phyloP scores from a whole-genome alignment of 2,888 invertebrate species.

The Callyntrura guangdongensis region DNA sequence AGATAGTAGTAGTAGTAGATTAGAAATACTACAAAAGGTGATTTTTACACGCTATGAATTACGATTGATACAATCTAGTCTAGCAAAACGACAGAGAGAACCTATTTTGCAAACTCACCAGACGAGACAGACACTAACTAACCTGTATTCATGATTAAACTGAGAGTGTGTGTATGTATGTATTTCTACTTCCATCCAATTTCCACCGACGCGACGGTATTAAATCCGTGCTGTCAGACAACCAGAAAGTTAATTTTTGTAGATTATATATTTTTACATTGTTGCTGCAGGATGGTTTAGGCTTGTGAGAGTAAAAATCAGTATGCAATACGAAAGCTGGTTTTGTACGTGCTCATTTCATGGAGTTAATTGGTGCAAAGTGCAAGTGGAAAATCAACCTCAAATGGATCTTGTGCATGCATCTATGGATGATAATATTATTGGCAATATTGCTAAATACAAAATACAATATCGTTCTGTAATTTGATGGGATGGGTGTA shows the following conservation, averaged over 20 bases:
- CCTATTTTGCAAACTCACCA: slow-evolving; percentile 31
- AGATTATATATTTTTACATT: background rate
- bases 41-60: background rate
- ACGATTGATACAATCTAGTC: slow-evolving; percentile 14
- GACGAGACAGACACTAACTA: slow-evolving; percentile 20
- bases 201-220: slow-evolving; percentile 6
- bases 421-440: background rate
- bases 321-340: background rate
- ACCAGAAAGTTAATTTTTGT: slow-evolving; percentile 21
- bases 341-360: background rate
- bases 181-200: background rate
- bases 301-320: background rate
- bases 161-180: no score
- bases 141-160: no score
- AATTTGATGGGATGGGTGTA: no score
- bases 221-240: slow-evolving; percentile 21
- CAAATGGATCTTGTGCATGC: background rate
- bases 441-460: background rate
- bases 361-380: slow-evolving; percentile 17
- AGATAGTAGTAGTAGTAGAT: slow-evolving; percentile 4
- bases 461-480: no score
- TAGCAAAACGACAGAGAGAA: slow-evolving; percentile 2
- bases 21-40: background rate
- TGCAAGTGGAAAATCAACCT: slow-evolving; percentile 7
- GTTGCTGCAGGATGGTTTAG: background rate